These are phyloP conservation scores for Pseudorhiza aurosa DNA, from an alignment of 30 jellyfish, hydroid and myxozoan species.

Conservation along the genomic window DNA sequence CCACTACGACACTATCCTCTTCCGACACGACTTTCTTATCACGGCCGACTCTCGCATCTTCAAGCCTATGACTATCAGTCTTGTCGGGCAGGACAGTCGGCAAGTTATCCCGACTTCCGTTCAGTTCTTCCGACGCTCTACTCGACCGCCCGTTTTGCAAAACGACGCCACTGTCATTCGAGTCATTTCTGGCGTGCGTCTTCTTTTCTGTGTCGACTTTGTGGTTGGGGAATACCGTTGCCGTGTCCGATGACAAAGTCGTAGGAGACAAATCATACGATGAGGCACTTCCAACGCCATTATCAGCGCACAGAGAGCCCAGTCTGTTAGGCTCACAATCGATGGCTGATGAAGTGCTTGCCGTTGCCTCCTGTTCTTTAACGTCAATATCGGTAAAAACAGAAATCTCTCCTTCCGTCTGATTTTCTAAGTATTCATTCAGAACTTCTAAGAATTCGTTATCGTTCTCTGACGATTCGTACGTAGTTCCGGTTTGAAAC, in stretches of 20 bases:
- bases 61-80: conserved; percentile 11
- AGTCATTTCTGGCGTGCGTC: conserved; percentile 76
- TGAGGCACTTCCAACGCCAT: conserved; percentile 58
- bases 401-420: conserved; percentile 27
- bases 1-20: conserved; percentile 1
- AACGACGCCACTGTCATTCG: conserved; percentile 95
- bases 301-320: conserved; percentile 10
- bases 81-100: conserved; percentile 30
- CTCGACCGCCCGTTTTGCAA: conserved; percentile 67
- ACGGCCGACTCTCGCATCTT: conserved; percentile 16
- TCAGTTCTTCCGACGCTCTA: conserved; percentile 82
- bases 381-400: conserved; percentile 19
- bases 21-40: conserved; percentile 4
- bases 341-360: not conserved
- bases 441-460: conserved; percentile 38
- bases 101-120: conserved; percentile 47
- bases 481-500: conserved; percentile 32
- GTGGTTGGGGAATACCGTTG: not conserved
- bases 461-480: conserved; percentile 22
- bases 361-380: not conserved
- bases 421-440: conserved; percentile 31
- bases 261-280: conserved; percentile 49
- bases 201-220: conserved; percentile 26
- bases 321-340: not conserved
- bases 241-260: not conserved